Percentiles rank a stretch among this genome's conserved stretches.
phyloP scores from a whole-genome alignment of 2,113 vertebrate species.

The Arvicanthis niloticus region DNA sequence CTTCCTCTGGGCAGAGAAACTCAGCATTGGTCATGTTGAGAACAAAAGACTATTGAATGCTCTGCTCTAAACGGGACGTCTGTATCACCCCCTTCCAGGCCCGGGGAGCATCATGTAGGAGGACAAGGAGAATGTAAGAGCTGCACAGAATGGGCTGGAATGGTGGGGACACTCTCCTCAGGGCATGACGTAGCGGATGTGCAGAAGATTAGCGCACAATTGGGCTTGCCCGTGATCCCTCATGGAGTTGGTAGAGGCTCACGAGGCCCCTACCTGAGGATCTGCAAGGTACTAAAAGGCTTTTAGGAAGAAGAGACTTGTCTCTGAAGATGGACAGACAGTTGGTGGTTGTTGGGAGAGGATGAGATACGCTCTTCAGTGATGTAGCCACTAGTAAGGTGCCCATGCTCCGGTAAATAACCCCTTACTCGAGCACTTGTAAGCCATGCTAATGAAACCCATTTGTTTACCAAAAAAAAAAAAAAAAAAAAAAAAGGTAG shows the following conservation, averaged over 20 bases:
- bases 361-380: background rate
- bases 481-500: background rate
- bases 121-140: background rate
- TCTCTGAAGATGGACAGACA: background rate
- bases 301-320: background rate
- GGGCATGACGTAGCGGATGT: background rate
- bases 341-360: background rate
- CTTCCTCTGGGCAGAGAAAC: background rate
- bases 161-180: background rate
- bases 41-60: background rate
- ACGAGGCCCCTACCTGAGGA: background rate
- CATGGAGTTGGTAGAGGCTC: background rate
- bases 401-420: background rate
- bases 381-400: no score
- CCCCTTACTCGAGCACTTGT: no score
- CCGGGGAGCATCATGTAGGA: background rate
- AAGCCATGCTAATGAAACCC: background rate
- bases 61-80: background rate
- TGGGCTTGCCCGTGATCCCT: background rate
- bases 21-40: no score
- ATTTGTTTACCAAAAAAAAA: background rate
- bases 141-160: background rate
- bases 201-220: no score
- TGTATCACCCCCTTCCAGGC: background rate
- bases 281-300: background rate